A percentile compares a stretch with the other conserved stretches of the same genome.
Conservation (phyloP, 2,113 vertebrate species). For the Crotalus horridus region DNA sequence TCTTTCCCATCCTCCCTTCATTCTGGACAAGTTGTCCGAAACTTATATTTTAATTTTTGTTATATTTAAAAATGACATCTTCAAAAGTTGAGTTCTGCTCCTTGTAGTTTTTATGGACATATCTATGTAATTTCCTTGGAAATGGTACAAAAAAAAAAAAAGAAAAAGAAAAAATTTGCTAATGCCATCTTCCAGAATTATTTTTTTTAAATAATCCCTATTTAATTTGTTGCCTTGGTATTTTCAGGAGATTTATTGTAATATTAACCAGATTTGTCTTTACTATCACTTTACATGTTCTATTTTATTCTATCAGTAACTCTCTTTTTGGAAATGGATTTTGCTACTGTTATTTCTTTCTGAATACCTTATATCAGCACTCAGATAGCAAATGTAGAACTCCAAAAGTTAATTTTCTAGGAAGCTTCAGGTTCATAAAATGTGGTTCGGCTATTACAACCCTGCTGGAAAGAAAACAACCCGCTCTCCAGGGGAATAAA, state of each 20-base stretch:
- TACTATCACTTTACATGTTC: not conserved
- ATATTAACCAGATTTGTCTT: not conserved
- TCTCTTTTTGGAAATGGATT: not conserved
- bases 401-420: not conserved
- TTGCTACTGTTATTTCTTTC: not conserved
- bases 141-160: not conserved
- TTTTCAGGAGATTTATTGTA: not conserved
- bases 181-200: not conserved
- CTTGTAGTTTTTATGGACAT: not conserved
- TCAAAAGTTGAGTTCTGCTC: not conserved
- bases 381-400: not conserved
- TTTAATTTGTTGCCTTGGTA: not conserved
- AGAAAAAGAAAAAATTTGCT: not conserved
- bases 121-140: not conserved
- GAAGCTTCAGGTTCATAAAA: not conserved
- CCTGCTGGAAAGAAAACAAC: not conserved
- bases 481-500: not conserved
- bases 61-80: not conserved
- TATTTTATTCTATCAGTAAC: not conserved
- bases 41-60: not conserved
- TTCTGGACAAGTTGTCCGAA: not conserved
- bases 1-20: not conserved
- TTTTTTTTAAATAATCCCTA: not conserved
- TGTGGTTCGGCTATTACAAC: not conserved
- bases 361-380: not conserved